A percentile compares a stretch with the other conserved stretches of the same genome.
These are phyloP conservation scores for Taeniopygia guttata DNA, from an alignment of 2,797 vertebrate genomes.

Conservation along the genomic window DNA sequence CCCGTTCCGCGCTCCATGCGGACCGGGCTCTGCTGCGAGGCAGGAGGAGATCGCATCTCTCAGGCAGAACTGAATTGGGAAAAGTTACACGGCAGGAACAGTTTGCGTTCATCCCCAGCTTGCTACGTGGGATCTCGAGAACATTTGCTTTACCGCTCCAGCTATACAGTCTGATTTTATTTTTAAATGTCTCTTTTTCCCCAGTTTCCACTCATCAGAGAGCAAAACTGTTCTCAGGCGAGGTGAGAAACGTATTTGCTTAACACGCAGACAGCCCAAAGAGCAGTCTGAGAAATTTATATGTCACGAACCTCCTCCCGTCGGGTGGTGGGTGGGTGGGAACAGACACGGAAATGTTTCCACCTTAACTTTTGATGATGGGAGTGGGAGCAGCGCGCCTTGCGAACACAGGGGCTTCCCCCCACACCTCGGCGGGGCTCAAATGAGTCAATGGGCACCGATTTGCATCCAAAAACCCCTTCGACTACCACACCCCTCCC, in stretches of 20 bases:
- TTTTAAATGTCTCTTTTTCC: conserved; percentile 25
- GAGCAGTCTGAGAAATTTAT: background rate
- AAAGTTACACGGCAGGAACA: conserved; percentile 18
- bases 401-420: background rate
- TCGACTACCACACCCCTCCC: background rate
- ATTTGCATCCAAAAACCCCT: background rate
- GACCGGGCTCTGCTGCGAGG: background rate
- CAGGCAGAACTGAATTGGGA: background rate
- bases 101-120: conserved; percentile 35
- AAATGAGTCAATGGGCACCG: background rate
- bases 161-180: conserved; percentile 23
- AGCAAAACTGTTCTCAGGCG: background rate
- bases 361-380: background rate
- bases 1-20: background rate
- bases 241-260: background rate
- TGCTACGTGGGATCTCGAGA: conserved; percentile 52
- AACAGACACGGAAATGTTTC: background rate
- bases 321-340: background rate
- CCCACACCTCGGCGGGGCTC: background rate
- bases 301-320: background rate
- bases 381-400: background rate
- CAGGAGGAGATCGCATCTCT: background rate
- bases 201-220: background rate
- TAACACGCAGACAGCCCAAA: background rate
- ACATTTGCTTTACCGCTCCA: conserved; percentile 45